phyloP scores from a whole-genome alignment of 1,140 invertebrate genomes.

The Maniola jurtina region DNA sequence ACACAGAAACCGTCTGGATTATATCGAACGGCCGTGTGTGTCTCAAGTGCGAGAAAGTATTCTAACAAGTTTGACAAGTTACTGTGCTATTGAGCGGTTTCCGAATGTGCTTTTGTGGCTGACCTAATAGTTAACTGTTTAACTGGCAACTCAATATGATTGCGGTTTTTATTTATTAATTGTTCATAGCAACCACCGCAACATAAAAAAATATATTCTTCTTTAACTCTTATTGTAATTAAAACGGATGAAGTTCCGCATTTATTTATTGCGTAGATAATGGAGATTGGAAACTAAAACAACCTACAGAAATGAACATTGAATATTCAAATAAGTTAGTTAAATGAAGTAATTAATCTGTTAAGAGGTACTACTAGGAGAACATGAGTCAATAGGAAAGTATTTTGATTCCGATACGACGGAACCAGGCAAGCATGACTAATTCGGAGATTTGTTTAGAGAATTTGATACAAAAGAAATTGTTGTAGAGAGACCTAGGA shows the following conservation, averaged over 20 bases:
- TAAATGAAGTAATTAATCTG: not conserved
- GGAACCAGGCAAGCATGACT: not conserved
- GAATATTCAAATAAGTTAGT: not conserved
- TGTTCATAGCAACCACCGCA: no score
- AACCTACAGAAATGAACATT: no score
- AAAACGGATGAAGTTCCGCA: no score
- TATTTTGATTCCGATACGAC: not conserved
- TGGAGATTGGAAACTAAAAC: no score
- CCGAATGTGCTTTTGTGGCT: not conserved
- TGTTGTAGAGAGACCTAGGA: no score
- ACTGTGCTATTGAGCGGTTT: not conserved
- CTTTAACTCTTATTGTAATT: no score
- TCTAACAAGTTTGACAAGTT: constrained; percentile 4
- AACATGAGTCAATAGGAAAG: constrained; percentile 1
- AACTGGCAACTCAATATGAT: not conserved
- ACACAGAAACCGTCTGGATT: not conserved
- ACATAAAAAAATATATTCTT: no score
- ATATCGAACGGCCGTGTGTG: no score
- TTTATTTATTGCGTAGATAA: no score
- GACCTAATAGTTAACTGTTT: not conserved
- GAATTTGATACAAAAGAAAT: not conserved
- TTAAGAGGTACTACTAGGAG: not conserved
- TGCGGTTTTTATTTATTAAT: no score
- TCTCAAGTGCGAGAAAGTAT: not conserved
- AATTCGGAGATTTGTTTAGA: not conserved